Base-by-base conservation (phyloP, 1,140 invertebrate species). In the Drosophila setifemur region DNA sequence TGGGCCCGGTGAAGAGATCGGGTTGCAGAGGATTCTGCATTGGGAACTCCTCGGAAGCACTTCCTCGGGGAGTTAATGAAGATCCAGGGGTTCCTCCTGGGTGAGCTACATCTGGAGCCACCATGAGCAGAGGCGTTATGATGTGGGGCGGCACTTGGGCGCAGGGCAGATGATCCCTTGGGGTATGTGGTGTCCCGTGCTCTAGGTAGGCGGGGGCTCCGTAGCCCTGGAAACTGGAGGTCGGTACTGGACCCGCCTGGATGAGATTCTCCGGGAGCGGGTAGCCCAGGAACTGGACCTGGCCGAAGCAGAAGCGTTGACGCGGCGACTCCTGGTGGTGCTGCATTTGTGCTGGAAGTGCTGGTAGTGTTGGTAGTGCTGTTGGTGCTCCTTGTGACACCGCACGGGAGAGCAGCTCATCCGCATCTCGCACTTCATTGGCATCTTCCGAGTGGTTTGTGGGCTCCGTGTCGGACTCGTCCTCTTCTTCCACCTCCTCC, bases 231-330 rank as follows among this genome's bases (percentile, higher is more conserved):
- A 0, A n/a, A 9, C 11, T 7, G 35, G 14, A 7, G 7, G 35
- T n/a, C 12, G 11, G 2, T 1, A 25, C 33, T n/a, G 12, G 48
- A 4, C 12, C 8, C 31, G 31, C 14, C 11, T 33, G 31, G 4
- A 33, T 33, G n/a, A 45, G 14, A 6, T 47, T 3, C 7, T 23
- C 54, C 11, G 49, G 53, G 23, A 40, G 21, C 1, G 39, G 21
- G 52, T 60, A 60, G 14, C 39, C 57, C 1, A 42, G 3, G 16
- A 60, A 57, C 35, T 60, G 50, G 8, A 40, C 35, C 35, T 55
- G 25, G 0, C 35, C 35, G 9, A 60, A 42, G 14, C 7, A 16
- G 8, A 33, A 33, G 7, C 2, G 8, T 12, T 9, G 16, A 3
- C 14, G n/a, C 4, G 12, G 61, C 18, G 6, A n/a, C 9, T 0